Base-by-base conservation (phyloP, 2,797 vertebrate genomes). In the Anas bernieri region DNA sequence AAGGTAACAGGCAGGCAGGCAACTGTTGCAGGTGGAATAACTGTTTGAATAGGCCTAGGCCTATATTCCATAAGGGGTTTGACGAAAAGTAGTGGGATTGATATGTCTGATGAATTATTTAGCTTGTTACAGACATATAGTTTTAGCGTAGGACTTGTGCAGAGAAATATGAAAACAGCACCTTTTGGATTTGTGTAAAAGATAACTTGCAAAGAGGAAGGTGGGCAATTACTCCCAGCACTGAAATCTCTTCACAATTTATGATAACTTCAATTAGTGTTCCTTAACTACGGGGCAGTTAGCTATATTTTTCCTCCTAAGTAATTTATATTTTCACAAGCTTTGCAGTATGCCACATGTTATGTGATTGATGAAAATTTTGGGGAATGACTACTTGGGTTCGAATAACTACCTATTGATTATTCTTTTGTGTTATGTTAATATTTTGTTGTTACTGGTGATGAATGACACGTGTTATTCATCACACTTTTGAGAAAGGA, bases 41-140 rank as follows among this genome's bases (percentile, higher is more conserved):
- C 55, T 48, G 16, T 62, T 80, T 2, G 1, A 64, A 37, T 48
- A 74, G 64, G 61, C 70, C 48, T 46, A 62, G 80, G 62, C 63
- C 52, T 56, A 17, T 83, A 77, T 77, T 70, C 39, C 4, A 6
- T 7, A 1, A 21, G 43, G 43, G 20, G 77, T 94, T 89, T 86
- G 82, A 89, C 76, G 64, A 59, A 35, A 33, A 70, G 37, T 37
- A 26, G 56, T 9, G 18, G 48, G 39, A 83, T 77, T 91, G 48
- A 43, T 88, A 30, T 31, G 45, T 17, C 48, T 85, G 79, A 39
- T 92, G 78, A 92, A 77, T 89, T 93, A n/a, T 89, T 85, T 77
- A 89, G 35, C 61, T 74, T 75, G 43, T 74, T 83, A 74, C 0
- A 8, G 54, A 7, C 67, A 17, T 13, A 7, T 95, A 52, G 74